These are phyloP conservation scores for Procavia capensis DNA, from an alignment of 2,113 vertebrate genomes.

Conservation along the genomic window DNA sequence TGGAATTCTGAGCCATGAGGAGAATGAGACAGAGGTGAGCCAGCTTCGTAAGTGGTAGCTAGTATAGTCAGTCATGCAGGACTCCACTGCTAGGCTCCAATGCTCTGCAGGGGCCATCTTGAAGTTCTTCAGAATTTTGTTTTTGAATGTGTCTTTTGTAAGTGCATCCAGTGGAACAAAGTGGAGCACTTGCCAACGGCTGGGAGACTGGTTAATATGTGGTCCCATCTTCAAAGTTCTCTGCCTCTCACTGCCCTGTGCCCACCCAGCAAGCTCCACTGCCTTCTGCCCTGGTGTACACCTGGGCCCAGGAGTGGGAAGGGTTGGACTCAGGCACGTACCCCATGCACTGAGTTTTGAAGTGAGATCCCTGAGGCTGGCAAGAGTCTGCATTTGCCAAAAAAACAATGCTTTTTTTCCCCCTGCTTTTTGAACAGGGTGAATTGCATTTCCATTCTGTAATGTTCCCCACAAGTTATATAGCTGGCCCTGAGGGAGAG, in stretches of 20 bases:
- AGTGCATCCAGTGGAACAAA: background rate
- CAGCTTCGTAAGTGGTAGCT: background rate
- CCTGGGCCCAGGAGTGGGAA: background rate
- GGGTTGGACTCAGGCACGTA: too few species aligned
- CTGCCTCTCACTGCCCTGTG: background rate
- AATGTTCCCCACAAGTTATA: background rate
- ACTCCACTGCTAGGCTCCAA: background rate
- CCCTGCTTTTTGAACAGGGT: background rate
- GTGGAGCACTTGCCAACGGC: background rate
- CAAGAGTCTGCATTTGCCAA: background rate
- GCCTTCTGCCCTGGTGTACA: background rate
- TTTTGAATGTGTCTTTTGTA: background rate
- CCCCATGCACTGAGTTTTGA: background rate
- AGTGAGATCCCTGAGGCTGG: background rate
- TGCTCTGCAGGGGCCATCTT: background rate
- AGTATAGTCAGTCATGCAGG: background rate
- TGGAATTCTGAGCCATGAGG: background rate
- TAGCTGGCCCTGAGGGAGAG: background rate
- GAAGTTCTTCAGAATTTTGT: constrained; percentile 16
- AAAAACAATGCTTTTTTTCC: too few species aligned
- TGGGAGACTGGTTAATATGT: background rate
- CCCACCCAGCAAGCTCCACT: background rate
- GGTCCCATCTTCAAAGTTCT: background rate
- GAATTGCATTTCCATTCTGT: background rate
- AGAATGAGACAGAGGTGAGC: background rate